Base-by-base conservation (phyloP, 2,797 vertebrate species). In the Aulostomus chinensis region DNA sequence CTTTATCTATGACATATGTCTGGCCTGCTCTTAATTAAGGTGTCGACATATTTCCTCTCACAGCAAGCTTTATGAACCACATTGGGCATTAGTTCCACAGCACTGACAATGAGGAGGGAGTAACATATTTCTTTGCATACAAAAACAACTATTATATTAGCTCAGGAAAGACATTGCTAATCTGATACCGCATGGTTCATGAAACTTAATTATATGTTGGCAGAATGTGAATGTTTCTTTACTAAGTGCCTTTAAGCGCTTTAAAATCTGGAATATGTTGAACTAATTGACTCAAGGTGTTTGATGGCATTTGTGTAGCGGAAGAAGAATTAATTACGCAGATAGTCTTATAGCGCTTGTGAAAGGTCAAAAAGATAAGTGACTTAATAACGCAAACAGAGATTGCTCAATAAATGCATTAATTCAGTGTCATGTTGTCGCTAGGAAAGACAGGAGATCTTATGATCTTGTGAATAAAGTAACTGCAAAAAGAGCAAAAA, bases 361-460 rank as follows among this genome's bases (percentile, higher is more conserved):
- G 46, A 81, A 79, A 81, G 75, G 73, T 79, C 63, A 78, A 56
- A 74, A 62, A 29, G 55, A 76, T 67, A 75, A 68, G 35, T 56
- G 49, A 73, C 45, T 72, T 50, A 41, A 46, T 21, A 30, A 34
- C n/a, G 56, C 52, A 72, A 68, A 61, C 58, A 60, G 34, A 35
- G 22, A 5, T 60, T 51, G 37, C 55, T 64, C 36, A 51, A 39
- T 34, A 63, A 43, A 67, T 51, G 0, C 66, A 59, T 56, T 41
- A 51, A 58, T 60, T 64, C 13, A 30, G 25, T 55, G 14, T 33
- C 9, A 36, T 7, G 17, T 41, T 4, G 22, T 52, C 25, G 56
- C 51, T 59, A 48, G 45, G 34, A 35, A 47, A 41, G 11, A 68
- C 18, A n/a, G 7, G 1, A 15, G 10, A n/a, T n/a, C n/a, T n/a